phyloP scores from a whole-genome alignment of 2,888 invertebrate species.

The Bimastos eiseni region DNA sequence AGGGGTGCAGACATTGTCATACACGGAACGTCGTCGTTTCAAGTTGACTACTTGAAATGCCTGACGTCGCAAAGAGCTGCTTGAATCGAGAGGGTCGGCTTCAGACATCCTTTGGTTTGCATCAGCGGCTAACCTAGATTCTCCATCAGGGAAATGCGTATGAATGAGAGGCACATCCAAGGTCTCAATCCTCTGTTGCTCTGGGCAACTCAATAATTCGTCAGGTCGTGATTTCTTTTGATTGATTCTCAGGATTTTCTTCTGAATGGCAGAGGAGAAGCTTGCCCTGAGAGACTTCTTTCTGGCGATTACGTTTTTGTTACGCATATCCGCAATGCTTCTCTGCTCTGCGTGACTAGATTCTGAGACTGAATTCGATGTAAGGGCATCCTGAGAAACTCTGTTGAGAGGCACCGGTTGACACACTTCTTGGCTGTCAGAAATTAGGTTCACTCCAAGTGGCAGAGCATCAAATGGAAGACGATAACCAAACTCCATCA shows the following conservation, averaged over 20 bases:
- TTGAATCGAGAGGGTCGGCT: not conserved
- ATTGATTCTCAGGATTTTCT: not conserved
- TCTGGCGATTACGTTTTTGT: not conserved
- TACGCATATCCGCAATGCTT: not conserved
- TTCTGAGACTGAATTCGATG: not conserved
- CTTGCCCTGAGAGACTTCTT: slow-evolving; percentile 3
- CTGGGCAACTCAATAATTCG: not conserved
- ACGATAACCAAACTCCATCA: not conserved
- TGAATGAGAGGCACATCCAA: not conserved
- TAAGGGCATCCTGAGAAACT: not conserved
- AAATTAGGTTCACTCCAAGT: not conserved
- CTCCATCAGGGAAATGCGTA: not conserved
- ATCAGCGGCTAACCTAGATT: not conserved
- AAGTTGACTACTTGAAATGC: not conserved
- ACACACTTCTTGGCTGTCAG: not conserved
- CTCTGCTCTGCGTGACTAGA: not conserved
- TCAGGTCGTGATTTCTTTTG: not conserved
- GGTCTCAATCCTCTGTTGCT: not conserved
- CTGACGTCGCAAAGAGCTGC: not conserved
- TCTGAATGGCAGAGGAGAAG: not conserved
- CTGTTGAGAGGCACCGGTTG: not conserved
- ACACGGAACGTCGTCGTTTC: not conserved
- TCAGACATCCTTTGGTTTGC: not conserved
- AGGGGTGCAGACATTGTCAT: slow-evolving; percentile 1
- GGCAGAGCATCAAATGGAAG: slow-evolving; percentile 2